Percentiles rank a stretch among this genome's conserved stretches.
Conservation (phyloP, 2,113 vertebrate genomes). For the Fregata magnificens region DNA sequence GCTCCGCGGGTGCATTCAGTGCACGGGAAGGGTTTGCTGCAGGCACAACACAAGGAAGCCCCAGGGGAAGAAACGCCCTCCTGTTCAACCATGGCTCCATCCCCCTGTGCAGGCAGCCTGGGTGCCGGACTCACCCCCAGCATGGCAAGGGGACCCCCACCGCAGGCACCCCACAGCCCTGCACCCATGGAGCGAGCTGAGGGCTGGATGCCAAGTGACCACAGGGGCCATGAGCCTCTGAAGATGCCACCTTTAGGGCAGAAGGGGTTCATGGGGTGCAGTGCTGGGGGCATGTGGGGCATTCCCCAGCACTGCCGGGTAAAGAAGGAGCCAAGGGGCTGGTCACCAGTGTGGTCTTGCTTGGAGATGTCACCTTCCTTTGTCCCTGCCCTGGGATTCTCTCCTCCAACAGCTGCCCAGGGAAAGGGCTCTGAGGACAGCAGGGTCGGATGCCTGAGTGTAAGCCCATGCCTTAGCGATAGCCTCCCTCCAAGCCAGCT, state of each 20-base stretch:
- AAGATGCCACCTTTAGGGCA: not conserved
- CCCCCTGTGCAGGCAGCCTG: not conserved
- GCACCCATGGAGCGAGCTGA: not conserved
- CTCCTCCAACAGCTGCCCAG: not conserved
- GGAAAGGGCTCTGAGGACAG: not conserved
- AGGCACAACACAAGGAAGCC: not conserved
- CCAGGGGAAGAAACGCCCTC: not conserved
- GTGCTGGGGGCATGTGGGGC: not conserved
- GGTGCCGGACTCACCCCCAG: not conserved
- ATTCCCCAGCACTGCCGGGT: rapidly evolving
- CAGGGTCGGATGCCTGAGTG: rapidly evolving
- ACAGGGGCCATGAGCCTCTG: not conserved
- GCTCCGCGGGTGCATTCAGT: rapidly evolving
- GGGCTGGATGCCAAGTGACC: not conserved
- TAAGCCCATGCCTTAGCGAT: not conserved
- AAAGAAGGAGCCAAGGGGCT: not conserved
- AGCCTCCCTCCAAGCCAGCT: not conserved
- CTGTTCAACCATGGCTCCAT: not conserved
- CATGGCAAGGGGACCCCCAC: not conserved
- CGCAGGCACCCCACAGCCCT: not conserved
- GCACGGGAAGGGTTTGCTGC: not conserved
- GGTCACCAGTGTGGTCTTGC: not conserved
- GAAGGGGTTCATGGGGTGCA: not conserved
- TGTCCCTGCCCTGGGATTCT: not conserved
- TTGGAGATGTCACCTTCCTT: not conserved